Conservation (phyloP, 2,888 invertebrate species). For the Scaptomyza polygonia region DNA sequence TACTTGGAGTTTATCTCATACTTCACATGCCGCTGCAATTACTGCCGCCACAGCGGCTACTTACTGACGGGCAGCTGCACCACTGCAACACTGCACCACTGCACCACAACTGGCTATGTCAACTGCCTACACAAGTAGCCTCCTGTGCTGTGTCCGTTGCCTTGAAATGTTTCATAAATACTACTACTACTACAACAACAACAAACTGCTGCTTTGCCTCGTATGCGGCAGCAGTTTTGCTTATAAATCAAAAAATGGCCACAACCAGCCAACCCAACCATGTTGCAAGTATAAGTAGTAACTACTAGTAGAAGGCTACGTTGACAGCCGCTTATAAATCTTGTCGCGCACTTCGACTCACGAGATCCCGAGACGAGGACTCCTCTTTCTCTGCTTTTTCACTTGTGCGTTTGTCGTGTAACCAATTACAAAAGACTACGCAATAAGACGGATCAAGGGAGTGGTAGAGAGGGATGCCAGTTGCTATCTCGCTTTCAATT, state of each 20-base stretch:
- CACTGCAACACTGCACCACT: slow-evolving; percentile 15
- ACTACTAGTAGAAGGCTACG: slow-evolving; percentile 31
- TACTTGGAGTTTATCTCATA: slow-evolving; percentile 81
- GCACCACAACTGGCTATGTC: slow-evolving; percentile 56
- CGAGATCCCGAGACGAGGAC: slow-evolving; percentile 15
- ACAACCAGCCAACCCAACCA: slow-evolving; percentile 15
- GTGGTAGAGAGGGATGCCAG: slow-evolving; percentile 6
- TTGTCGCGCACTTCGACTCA: slow-evolving; percentile 74
- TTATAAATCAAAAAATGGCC: slow-evolving; percentile 78
- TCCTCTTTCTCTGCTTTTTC: slow-evolving; percentile 24
- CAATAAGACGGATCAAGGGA: slow-evolving; percentile 15
- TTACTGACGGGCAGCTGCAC: slow-evolving; percentile 56
- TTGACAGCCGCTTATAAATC: slow-evolving; percentile 81
- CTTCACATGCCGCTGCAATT: slow-evolving; percentile 80
- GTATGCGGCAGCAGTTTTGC: slow-evolving; percentile 76
- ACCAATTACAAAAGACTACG: slow-evolving; percentile 73
- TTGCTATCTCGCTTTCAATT: slow-evolving; percentile 69
- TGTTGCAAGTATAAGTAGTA: slow-evolving; percentile 22
- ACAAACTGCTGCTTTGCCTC: slow-evolving; percentile 5
- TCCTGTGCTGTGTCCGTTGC: slow-evolving; percentile 67
- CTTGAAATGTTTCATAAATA: slow-evolving; percentile 81
- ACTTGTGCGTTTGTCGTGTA: slow-evolving; percentile 77
- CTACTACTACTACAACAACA: slow-evolving; percentile 25
- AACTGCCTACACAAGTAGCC: slow-evolving; percentile 72
- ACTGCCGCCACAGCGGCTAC: slow-evolving; percentile 72